Conservation (phyloP, 1,140 invertebrate species). For the Penaeus japonicus region DNA sequence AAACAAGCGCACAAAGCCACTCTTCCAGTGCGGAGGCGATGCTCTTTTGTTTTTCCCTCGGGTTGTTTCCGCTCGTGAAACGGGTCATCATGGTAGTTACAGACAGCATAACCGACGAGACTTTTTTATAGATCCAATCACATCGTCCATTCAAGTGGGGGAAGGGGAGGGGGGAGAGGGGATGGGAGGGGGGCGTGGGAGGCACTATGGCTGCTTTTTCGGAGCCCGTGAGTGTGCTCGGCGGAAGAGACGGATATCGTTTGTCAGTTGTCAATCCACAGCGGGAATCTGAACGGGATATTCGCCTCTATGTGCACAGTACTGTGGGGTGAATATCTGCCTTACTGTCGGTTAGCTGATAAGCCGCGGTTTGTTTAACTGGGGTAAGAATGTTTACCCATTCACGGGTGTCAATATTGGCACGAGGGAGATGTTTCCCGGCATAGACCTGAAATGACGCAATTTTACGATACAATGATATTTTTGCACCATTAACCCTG, state of each 20-base stretch:
- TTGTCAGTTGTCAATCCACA: neutral
- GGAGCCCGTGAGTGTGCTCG: neutral
- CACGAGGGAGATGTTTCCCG: conserved; percentile 4
- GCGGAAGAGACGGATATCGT: neutral
- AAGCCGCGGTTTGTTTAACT: conserved; percentile 1
- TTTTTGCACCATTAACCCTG: too few relatives aligned
- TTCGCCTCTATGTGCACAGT: neutral
- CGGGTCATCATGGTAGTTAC: too few relatives aligned
- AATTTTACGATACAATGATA: neutral
- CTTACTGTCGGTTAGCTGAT: neutral
- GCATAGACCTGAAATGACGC: neutral
- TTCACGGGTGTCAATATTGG: conserved; percentile 10
- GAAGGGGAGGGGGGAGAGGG: neutral
- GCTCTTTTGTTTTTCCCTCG: too few relatives aligned
- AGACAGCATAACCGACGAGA: too few relatives aligned
- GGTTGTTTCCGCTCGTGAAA: too few relatives aligned
- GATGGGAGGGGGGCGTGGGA: neutral
- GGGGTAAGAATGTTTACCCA: conserved; percentile 7
- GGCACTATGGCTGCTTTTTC: neutral
- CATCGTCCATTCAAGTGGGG: too few relatives aligned
- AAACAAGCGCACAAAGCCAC: too few relatives aligned
- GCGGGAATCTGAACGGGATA: neutral
- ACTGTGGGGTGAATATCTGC: neutral
- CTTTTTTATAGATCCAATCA: too few relatives aligned
- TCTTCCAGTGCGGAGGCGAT: too few relatives aligned